Conservation (phyloP, 2,113 vertebrate species). For the Chauna torquata region DNA sequence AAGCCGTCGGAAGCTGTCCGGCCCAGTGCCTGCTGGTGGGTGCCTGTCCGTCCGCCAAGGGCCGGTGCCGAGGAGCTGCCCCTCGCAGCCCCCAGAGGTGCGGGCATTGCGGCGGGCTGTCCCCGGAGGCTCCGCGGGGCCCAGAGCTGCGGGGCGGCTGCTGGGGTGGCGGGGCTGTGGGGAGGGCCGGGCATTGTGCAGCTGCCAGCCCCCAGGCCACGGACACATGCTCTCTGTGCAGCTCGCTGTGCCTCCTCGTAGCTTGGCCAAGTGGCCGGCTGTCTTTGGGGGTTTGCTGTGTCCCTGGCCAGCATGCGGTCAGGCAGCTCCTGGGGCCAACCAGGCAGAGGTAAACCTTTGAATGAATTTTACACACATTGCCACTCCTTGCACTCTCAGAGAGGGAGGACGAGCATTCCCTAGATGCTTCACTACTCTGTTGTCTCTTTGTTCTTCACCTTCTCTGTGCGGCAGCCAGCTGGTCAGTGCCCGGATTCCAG, state of each 20-base stretch:
- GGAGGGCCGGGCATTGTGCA: not conserved
- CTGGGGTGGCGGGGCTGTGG: not conserved
- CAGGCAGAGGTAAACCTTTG: not conserved
- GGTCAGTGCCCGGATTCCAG: not conserved
- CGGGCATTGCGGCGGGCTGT: not conserved
- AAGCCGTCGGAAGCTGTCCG: not conserved
- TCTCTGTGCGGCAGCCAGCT: not conserved
- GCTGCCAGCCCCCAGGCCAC: not conserved
- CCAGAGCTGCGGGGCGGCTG: not conserved
- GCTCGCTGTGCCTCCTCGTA: too few species aligned
- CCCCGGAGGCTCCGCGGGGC: not conserved
- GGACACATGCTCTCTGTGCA: not conserved
- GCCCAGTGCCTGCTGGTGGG: not conserved
- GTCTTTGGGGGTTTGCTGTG: not conserved
- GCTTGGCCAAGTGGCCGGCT: too few species aligned
- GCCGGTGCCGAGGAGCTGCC: not conserved
- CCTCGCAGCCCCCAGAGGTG: not conserved
- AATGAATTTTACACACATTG: not conserved
- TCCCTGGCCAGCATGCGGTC: not conserved
- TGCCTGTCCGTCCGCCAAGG: not conserved
- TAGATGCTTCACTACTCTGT: not conserved
- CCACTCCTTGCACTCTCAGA: not conserved
- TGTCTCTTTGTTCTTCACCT: not conserved
- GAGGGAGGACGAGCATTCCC: not conserved
- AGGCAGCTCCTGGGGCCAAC: not conserved